phyloP scores from a whole-genome alignment of 2,113 vertebrate genomes.

The Ivindomyrus marchei region DNA sequence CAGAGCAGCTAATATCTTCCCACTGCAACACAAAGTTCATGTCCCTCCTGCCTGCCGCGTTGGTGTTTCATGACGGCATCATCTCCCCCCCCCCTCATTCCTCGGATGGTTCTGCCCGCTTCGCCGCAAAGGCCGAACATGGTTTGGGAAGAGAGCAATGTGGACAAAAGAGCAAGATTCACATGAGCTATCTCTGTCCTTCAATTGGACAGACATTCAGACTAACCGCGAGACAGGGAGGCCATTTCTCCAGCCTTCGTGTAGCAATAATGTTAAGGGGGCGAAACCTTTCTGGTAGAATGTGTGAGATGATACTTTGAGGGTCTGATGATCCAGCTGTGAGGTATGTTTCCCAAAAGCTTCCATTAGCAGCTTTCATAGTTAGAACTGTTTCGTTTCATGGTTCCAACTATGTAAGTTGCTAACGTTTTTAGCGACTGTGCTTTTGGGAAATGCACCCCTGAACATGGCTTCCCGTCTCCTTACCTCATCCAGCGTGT shows the following conservation, averaged over 20 bases:
- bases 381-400: not conserved
- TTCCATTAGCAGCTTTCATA: not conserved
- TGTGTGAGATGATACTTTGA: not conserved
- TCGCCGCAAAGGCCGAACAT: not conserved
- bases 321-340: not conserved
- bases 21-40: not conserved
- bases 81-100: not conserved
- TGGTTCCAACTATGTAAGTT: not conserved
- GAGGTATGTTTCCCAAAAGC: not conserved
- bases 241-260: not conserved
- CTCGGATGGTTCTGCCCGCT: not conserved
- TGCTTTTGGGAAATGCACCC: not conserved
- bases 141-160: not conserved
- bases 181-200: not conserved
- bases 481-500: conserved; percentile 26
- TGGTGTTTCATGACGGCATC: not conserved
- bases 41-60: not conserved
- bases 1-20: not conserved
- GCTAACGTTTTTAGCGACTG: not conserved
- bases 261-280: not conserved
- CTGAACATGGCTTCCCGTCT: not conserved
- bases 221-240: not conserved
- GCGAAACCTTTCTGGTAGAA: not conserved
- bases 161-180: not conserved
- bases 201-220: not conserved